These are phyloP conservation scores for Euborellia annulipes DNA, from an alignment of 1,140 invertebrate genomes.

Conservation along the genomic window DNA sequence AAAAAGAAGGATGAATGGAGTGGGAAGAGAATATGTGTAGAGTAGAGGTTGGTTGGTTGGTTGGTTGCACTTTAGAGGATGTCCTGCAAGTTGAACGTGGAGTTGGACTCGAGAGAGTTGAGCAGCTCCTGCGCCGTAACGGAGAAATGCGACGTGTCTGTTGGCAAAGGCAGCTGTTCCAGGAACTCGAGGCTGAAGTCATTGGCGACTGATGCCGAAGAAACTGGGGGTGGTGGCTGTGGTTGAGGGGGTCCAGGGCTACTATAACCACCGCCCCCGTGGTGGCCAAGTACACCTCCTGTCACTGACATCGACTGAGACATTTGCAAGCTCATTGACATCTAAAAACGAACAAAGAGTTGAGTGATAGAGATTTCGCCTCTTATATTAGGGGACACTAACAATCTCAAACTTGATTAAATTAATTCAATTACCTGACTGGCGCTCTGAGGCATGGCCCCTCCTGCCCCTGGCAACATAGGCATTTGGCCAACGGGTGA, in stretches of 20 bases:
- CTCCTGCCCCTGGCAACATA: slow-evolving; percentile 12
- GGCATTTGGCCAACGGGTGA: not conserved
- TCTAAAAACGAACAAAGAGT: slow-evolving; percentile 22
- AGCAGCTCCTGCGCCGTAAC: slow-evolving; percentile 49
- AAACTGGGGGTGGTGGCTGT: not conserved
- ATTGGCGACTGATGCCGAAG: too few relatives aligned
- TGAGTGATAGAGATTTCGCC: too few relatives aligned
- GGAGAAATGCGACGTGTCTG: slow-evolving; percentile 49
- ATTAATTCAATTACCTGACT: too few relatives aligned
- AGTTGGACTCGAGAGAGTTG: slow-evolving; percentile 44
- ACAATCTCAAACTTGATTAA: too few relatives aligned
- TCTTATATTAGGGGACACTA: too few relatives aligned
- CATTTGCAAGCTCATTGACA: slow-evolving; percentile 35
- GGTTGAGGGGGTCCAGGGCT: slow-evolving; percentile 10
- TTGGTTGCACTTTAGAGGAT: slow-evolving; percentile 24
- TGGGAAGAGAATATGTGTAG: not conserved
- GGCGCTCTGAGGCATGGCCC: too few relatives aligned
- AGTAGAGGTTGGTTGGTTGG: not conserved
- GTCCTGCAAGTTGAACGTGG: slow-evolving; percentile 35
- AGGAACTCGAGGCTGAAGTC: slow-evolving; percentile 66
- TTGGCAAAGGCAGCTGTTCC: slow-evolving; percentile 49
- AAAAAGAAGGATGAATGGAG: not conserved
- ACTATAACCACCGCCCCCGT: slow-evolving; percentile 18
- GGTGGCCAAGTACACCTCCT: slow-evolving; percentile 8
- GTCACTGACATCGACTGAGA: slow-evolving; percentile 30